Base-by-base conservation (phyloP, 2,797 vertebrate genomes). In the Loriculus beryllinus region DNA sequence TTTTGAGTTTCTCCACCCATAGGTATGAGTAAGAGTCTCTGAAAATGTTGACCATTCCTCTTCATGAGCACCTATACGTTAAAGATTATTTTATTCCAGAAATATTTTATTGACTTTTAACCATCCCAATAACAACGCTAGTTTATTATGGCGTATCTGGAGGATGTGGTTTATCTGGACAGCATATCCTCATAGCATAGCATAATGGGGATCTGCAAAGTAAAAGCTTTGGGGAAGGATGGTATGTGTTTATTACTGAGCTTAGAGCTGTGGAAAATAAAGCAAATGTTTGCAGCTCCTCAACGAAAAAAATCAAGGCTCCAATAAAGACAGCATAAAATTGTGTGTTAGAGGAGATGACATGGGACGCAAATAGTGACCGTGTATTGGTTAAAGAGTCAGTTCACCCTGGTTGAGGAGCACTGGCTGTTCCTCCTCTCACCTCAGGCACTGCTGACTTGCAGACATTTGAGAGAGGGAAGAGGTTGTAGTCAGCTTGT, bases 1-100 rank as follows among this genome's bases (percentile, higher is more conserved):
- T 25, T 88, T 62, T 25, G 82, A 43, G 57, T 39, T 51, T 20
- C 5, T 59, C 26, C 49, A 45, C 48, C 11, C 12, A 22, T 7
- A 23, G 33, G 4, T 51, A 18, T 43, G 45, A 72, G n/a, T 8
- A 63, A 37, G 28, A 39, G 26, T 6, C 20, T 26, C 31, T 64
- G 37, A 22, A 64, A 72, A 20, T 7, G 0, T 7, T 51, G 35
- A 4, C 5, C 4, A 1, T 10, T 60, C 13, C 21, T 65, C 23
- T 18, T 69, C 0, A 0, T 9, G 15, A n/a, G n/a, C 48, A 39
- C 9, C 8, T 57, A 23, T 6, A 12, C 18, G 15, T 10, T 45
- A 59, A n/a, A 57, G 14, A 35, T 64, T 78, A 15, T 56, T 92
- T 70, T 65, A 47, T 40, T 78, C 3, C 39, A 35, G 4, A 39